Evolutionary conservation across 2,113 vertebrate species (phyloP), one percentile per base, ranked within the genome.

Genomic region (Danio rerio): DNA sequence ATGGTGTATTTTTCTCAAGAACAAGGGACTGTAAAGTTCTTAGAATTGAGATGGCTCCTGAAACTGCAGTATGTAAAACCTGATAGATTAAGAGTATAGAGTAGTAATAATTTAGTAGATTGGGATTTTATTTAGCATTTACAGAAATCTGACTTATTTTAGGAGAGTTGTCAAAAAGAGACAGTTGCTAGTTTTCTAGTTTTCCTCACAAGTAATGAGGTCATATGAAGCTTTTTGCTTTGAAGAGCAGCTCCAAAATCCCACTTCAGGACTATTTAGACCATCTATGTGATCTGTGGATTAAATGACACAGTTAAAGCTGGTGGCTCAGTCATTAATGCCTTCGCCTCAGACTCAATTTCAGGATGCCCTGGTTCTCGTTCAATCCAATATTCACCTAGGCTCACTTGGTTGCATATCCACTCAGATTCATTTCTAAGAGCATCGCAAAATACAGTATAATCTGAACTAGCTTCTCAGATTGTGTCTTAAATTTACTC

Each of bases 371-470:
- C 86, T 81, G 81, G 83, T 63, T 83, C 78, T 87, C 84, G 66
- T 87, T 85, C 74, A 70, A 61, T 56, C 62, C n/a, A 45, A 21
- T 75, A 87, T 86, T 86, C 72, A 82, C n/a, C n/a, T n/a, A 76
- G 76, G 62, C 70, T 87, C 70, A 68, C 0, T 52, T 71, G 49
- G 18, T 63, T 13, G 43, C 16, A 56, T 40, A 68, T 70, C 83
- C 63, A n/a, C 43, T 15, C 5, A 4, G 20, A 55, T 80, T 50
- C 0, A 31, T 69, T 58, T 65, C 42, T 56, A 61, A 65, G 9
- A 45, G 2, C 12, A n/a, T 3, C 71, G 52, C 45, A 40, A n/a
- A 61, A 9, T 12, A 15, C 21, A 42, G 21, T 42, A 52, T 5
- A 7, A 52, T 52, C 7, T 11, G 11, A 52, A 11, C 2, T 31